Evolutionary conservation across 1,140 invertebrate species (phyloP).

Genomic region (Plutomurus gul): DNA sequence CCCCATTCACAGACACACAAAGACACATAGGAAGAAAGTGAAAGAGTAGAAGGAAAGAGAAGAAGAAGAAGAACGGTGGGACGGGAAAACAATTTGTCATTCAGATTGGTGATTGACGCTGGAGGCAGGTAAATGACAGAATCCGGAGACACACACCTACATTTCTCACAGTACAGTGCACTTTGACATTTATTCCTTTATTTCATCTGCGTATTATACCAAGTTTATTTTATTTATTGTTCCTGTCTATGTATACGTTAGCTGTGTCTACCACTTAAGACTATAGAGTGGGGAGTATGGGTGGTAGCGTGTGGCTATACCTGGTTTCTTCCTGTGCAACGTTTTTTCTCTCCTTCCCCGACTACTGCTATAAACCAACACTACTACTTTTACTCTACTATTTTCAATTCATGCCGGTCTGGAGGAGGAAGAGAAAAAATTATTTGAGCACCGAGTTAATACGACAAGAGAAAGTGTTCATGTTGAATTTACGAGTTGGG

Average conservation of each 20-base stretch:
- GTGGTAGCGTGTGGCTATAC: too few species aligned
- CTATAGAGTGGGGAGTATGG: background rate
- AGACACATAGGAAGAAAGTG: background rate
- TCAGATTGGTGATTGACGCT: background rate
- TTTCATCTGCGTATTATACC: too few species aligned
- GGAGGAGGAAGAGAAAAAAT: background rate
- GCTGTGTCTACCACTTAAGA: too few species aligned
- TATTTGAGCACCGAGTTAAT: background rate
- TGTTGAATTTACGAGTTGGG: conserved; percentile 15
- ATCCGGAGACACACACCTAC: too few species aligned
- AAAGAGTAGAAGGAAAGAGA: background rate
- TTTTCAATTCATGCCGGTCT: background rate
- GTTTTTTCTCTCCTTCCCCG: too few species aligned
- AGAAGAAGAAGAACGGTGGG: background rate
- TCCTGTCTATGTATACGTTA: too few species aligned
- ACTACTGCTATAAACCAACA: too few species aligned
- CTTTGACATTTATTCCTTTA: background rate
- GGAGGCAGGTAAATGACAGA: background rate
- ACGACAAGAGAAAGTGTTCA: background rate
- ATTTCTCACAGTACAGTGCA: too few species aligned
- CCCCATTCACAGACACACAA: too few species aligned
- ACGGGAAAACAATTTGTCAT: background rate
- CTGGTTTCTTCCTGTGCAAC: too few species aligned
- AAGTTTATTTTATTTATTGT: too few species aligned
- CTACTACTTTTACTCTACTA: too few species aligned